Conservation (phyloP, 2,113 vertebrate genomes). For the Stigmatopora nigra region DNA sequence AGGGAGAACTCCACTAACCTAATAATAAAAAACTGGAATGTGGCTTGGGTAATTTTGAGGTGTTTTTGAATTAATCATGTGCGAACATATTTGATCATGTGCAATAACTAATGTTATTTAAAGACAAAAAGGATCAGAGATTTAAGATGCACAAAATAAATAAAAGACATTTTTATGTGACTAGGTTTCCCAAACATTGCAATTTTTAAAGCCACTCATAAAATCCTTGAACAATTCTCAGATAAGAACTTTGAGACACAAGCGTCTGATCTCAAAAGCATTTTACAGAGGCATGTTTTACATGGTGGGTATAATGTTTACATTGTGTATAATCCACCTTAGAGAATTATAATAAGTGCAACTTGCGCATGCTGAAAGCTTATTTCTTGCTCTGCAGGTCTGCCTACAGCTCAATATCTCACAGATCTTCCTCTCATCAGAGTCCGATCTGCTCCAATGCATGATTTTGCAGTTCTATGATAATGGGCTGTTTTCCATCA, state of each 20-base stretch:
- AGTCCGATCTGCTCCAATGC: not conserved
- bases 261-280: not conserved
- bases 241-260: too few species aligned
- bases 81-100: not conserved
- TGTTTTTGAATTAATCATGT: not conserved
- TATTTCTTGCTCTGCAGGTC: not conserved
- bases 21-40: not conserved
- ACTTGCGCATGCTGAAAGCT: not conserved
- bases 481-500: not conserved
- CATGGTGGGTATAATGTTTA: slow-evolving; percentile 19
- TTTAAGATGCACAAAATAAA: not conserved
- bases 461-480: slow-evolving; percentile 1
- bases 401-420: slow-evolving; percentile 9
- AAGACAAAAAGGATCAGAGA: not conserved
- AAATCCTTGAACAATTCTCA: too few species aligned
- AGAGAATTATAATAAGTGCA: slow-evolving; percentile 1
- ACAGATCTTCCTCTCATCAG: not conserved
- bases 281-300: slow-evolving; percentile 9
- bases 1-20: not conserved
- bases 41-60: not conserved
- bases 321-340: slow-evolving; percentile 14
- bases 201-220: slow-evolving; percentile 15
- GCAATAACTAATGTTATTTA: not conserved
- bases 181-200: slow-evolving; percentile 12
- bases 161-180: not conserved